Conservation (phyloP, 2,113 vertebrate species). For the Nettapus auritus region DNA sequence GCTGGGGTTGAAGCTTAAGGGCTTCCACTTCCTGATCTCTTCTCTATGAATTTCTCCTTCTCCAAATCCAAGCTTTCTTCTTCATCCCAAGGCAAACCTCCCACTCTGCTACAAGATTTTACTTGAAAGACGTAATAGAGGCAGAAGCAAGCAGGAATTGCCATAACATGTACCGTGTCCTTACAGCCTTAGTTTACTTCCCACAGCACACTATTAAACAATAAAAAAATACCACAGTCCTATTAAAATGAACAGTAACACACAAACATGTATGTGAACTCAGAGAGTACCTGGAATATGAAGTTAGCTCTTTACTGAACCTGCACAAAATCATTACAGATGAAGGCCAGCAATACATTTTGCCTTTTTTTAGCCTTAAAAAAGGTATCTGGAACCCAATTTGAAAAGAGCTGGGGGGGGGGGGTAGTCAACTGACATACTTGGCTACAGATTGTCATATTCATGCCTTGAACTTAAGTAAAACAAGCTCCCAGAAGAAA, state of each 20-base stretch:
- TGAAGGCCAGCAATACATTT: background rate
- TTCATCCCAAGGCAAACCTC: background rate
- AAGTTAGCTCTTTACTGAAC: background rate
- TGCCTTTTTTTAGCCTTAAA: background rate
- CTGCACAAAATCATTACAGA: background rate
- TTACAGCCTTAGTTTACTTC: background rate
- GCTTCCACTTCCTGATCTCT: background rate
- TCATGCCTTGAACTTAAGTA: background rate
- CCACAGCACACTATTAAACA: background rate
- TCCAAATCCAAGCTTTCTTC: background rate
- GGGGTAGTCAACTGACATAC: background rate
- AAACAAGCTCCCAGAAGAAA: background rate
- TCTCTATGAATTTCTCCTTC: background rate
- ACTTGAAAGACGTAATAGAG: background rate
- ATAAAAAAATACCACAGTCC: background rate
- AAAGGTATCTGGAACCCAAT: background rate
- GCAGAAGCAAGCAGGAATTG: background rate
- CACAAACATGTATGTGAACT: background rate
- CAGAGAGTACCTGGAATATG: background rate
- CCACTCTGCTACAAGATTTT: background rate
- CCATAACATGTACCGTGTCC: background rate
- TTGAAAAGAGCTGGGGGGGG: background rate
- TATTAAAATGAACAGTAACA: background rate
- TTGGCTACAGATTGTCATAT: background rate
- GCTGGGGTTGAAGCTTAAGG: background rate